Evolutionary conservation across 2,113 vertebrate species (phyloP).

Genomic region (Petroica traversi): DNA sequence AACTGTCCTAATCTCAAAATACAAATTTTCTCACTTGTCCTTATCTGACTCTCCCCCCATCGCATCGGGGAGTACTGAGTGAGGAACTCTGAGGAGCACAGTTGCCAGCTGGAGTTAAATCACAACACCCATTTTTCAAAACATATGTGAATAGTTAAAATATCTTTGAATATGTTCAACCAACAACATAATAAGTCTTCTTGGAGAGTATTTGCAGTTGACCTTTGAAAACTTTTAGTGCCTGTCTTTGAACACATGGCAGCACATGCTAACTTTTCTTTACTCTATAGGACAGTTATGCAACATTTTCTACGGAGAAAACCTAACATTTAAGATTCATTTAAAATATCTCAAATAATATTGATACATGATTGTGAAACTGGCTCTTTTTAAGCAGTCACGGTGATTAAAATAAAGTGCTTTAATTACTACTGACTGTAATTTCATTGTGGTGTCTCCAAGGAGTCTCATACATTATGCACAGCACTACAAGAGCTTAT

Average conservation of each 20-base stretch:
- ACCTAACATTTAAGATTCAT: background rate
- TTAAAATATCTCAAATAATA: background rate
- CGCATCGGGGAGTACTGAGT: fast-evolving
- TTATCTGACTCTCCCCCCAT: background rate
- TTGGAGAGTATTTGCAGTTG: background rate
- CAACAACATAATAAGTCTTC: background rate
- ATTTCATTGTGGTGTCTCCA: background rate
- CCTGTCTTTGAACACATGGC: background rate
- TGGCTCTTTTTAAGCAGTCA: background rate
- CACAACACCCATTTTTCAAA: background rate
- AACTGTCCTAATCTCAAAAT: background rate
- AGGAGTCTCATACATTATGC: background rate
- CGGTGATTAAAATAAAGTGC: background rate
- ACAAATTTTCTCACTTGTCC: background rate
- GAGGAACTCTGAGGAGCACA: background rate
- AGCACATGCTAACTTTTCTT: background rate
- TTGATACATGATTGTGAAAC: background rate
- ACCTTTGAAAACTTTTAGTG: background rate
- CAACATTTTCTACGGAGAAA: background rate
- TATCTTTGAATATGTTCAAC: background rate
- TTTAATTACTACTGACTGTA: background rate
- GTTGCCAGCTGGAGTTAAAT: background rate
- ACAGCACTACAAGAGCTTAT: background rate
- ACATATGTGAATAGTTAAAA: background rate
- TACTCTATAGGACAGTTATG: too few species aligned